phyloP scores from a whole-genome alignment of 1,140 invertebrate genomes.

The Helicoverpa zea region DNA sequence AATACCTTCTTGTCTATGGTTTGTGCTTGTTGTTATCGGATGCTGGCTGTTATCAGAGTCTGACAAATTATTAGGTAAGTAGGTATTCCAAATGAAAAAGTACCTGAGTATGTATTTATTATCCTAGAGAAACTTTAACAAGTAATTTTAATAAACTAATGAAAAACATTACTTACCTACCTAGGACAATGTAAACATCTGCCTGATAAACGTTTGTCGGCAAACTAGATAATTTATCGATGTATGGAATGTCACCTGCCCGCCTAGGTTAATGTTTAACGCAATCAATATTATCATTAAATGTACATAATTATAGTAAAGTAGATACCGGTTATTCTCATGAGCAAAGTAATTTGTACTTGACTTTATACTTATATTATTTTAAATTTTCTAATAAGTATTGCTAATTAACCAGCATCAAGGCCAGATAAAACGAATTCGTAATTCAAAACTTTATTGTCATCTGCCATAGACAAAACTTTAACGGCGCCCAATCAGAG shows the following conservation, averaged over 20 bases:
- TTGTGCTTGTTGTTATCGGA: not conserved
- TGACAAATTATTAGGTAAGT: too few species aligned
- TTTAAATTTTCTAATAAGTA: too few species aligned
- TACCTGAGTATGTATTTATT: too few species aligned
- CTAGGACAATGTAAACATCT: not conserved
- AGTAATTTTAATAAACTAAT: too few species aligned
- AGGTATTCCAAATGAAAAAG: too few species aligned
- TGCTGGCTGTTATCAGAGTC: not conserved
- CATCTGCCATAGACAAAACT: not conserved
- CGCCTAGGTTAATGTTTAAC: not conserved
- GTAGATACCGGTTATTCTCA: too few species aligned
- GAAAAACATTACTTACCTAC: not conserved
- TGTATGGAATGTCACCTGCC: slow-evolving; percentile 15
- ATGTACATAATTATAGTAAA: too few species aligned
- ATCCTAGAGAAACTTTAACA: too few species aligned
- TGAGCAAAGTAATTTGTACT: too few species aligned
- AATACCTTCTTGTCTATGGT: not conserved
- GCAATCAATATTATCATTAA: not conserved
- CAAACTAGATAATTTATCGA: not conserved
- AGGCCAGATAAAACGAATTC: not conserved
- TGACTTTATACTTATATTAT: too few species aligned
- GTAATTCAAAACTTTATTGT: not conserved
- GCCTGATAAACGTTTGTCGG: not conserved
- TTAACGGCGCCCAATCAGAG: slow-evolving; percentile 1
- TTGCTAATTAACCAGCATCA: not conserved